Base-by-base conservation (phyloP, 2,797 vertebrate species). In the Takifugu ocellatus region DNA sequence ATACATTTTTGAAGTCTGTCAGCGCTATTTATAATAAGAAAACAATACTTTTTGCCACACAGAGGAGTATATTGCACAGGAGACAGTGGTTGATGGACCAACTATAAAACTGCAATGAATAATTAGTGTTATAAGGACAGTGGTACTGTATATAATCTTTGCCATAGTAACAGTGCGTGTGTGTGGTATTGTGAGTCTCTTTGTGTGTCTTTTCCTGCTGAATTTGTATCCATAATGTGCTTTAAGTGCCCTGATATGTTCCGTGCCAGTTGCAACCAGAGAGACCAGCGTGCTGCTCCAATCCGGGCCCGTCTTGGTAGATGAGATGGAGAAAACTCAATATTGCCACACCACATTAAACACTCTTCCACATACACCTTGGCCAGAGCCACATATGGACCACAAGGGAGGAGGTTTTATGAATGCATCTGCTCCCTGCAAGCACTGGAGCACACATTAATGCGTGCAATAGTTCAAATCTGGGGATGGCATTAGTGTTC, bases 311-410 rank as follows among this genome's bases (percentile, higher is more conserved):
- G 51, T 9, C 51, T 52, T 11, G 58, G 60, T 51, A 68, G 79
- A 73, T 49, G 58, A 70, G 60, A 57, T 53, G 54, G 54, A 64
- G 57, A 57, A 70, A 61, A 68, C 69, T 63, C 63, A 55, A 63
- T 75, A 75, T 74, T 52, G 76, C 81, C 61, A 80, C 88, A 87
- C 65, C 69, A 81, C 88, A 89, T 90, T 89, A 89, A 85, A 75
- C 85, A 79, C 79, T 48, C 76, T 66, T 60, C 54, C 68, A 63
- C 64, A 60, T 44, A 64, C 70, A 75, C 77, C 63, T 70, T 73
- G 65, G 77, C 84, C 70, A 54, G 61, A 56, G 57, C 54, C 52
- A 25, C 75, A 66, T 75, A 59, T 55, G 53, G 64, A 78, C 80
- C 74, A 70, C 75, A 74, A 81, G 83, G 85, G 75, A 81, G 56